phyloP scores from a whole-genome alignment of 2,888 invertebrate genomes.

The Phoenoteleia sp. region DNA sequence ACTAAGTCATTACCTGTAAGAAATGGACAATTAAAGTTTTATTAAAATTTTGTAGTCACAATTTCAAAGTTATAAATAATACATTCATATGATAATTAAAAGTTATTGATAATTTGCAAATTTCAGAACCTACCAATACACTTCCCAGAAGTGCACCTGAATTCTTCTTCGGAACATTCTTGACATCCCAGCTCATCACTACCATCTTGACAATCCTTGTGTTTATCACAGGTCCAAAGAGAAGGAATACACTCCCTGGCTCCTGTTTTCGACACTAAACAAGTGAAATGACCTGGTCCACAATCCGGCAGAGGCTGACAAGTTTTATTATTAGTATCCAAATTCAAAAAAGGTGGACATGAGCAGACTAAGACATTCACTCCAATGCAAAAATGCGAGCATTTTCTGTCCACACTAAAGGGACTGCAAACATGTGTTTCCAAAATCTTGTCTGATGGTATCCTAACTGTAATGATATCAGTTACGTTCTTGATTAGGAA shows the following conservation, averaged over 20 bases:
- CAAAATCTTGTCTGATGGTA: neutral
- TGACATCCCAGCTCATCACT: conserved; percentile 93
- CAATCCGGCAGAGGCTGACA: conserved; percentile 91
- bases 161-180: conserved; percentile 91
- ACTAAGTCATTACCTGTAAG: conserved; percentile 86
- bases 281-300: conserved; percentile 91
- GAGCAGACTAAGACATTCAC: conserved; percentile 90
- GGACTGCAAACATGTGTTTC: conserved; percentile 83
- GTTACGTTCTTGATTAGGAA: conserved; percentile 10
- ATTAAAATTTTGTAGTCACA: no score
- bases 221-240: conserved; percentile 93
- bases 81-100: neutral
- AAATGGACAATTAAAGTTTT: neutral
- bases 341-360: conserved; percentile 91
- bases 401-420: conserved; percentile 87
- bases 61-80: neutral
- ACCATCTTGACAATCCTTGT: conserved; percentile 93
- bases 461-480: neutral
- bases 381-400: conserved; percentile 91
- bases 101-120: no score
- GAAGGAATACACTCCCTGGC: conserved; percentile 91
- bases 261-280: conserved; percentile 87
- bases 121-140: conserved; percentile 88
- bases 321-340: conserved; percentile 89
- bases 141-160: conserved; percentile 88